Percentiles rank a stretch among this genome's conserved stretches.
phyloP scores from a whole-genome alignment of 2,888 invertebrate species.

The Dichetophora obliterata region DNA sequence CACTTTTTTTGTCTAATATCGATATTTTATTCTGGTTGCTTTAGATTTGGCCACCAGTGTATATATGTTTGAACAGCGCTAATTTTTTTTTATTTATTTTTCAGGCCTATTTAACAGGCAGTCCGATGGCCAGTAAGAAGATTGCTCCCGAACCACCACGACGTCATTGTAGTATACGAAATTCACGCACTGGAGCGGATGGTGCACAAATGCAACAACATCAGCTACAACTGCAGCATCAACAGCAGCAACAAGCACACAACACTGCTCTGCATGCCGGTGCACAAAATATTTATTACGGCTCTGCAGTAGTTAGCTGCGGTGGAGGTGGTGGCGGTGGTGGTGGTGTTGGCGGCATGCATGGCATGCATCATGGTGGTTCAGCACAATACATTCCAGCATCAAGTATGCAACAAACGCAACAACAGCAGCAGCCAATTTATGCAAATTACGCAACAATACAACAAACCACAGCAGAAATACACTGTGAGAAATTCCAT shows the following conservation, averaged over 20 bases:
- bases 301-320: conserved; percentile 33
- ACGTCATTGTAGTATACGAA: conserved; percentile 74
- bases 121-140: conserved; percentile 82
- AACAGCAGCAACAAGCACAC: conserved; percentile 45
- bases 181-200: conserved; percentile 60
- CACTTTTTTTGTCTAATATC: too few relatives aligned
- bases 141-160: conserved; percentile 87
- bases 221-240: conserved; percentile 48
- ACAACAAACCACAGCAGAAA: conserved; percentile 76
- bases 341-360: background rate
- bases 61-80: background rate
- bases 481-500: conserved; percentile 71
- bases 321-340: conserved; percentile 31
- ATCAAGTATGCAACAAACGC: conserved; percentile 55
- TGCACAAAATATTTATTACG: conserved; percentile 55
- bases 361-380: conserved; percentile 43
- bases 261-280: conserved; percentile 43
- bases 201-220: conserved; percentile 50
- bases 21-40: too few relatives aligned
- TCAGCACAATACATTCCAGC: conserved; percentile 56
- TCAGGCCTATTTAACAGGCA: conserved; percentile 74
- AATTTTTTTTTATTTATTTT: conserved; percentile 19
- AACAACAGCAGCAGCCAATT: conserved; percentile 64
- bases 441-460: conserved; percentile 70
- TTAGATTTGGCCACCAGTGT: too few relatives aligned